These are phyloP conservation scores for Staurois parvus DNA, from an alignment of 2,797 vertebrate species.

Conservation along the genomic window DNA sequence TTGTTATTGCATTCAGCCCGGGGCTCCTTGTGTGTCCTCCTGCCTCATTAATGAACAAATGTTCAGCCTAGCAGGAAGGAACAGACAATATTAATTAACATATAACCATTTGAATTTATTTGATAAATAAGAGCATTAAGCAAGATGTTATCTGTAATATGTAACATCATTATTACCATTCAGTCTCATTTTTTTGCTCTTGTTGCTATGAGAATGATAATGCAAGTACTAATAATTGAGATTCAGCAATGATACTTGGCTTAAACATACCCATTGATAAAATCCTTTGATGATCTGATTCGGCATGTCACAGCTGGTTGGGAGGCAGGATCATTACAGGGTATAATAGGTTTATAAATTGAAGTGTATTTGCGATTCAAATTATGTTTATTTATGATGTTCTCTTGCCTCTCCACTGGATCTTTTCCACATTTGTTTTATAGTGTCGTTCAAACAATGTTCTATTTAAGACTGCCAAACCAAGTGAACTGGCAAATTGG, in stretches of 20 bases:
- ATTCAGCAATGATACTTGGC: slow-evolving; percentile 6
- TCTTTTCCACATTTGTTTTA: slow-evolving; percentile 25
- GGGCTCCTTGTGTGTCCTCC: background rate
- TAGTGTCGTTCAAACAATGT: slow-evolving; percentile 7
- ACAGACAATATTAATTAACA: background rate
- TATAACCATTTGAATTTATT: background rate
- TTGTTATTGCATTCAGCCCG: background rate
- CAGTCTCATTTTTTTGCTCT: background rate
- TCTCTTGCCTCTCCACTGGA: slow-evolving; percentile 1
- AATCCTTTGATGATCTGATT: slow-evolving; percentile 15
- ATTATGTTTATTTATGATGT: slow-evolving; percentile 38
- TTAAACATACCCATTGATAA: background rate
- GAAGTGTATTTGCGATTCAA: slow-evolving; percentile 22
- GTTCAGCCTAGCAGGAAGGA: background rate
- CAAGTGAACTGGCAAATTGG: slow-evolving; percentile 39
- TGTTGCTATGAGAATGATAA: background rate
- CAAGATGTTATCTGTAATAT: background rate
- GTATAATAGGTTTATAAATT: slow-evolving; percentile 42
- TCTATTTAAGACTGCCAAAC: slow-evolving; percentile 30
- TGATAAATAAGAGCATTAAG: background rate
- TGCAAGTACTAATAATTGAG: background rate
- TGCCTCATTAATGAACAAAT: background rate
- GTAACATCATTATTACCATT: slow-evolving; percentile 11
- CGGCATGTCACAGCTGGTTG: slow-evolving; percentile 40
- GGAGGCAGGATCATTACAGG: slow-evolving; percentile 36